Percentiles rank a stretch among this genome's conserved stretches.
phyloP scores from a whole-genome alignment of 2,888 invertebrate species.

The Apantesis nais region DNA sequence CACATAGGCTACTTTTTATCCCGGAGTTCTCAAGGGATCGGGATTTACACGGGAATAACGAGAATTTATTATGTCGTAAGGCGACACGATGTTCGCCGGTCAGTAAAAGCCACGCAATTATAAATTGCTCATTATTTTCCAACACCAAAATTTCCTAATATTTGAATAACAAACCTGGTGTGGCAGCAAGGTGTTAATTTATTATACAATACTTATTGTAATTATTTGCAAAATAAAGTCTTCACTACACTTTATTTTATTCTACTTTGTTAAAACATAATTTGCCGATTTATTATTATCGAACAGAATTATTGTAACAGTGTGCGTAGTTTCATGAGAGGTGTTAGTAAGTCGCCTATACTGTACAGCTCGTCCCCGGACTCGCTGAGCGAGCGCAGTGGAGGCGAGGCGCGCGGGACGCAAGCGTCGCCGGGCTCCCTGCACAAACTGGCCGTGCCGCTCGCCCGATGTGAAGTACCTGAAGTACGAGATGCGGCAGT shows the following conservation, averaged over 20 bases:
- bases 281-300: too few species aligned
- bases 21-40: too few species aligned
- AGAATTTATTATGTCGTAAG: too few species aligned
- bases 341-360: not conserved
- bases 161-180: constrained; percentile 25
- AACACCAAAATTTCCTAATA: constrained; percentile 25
- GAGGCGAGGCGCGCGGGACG: constrained; percentile 89
- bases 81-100: not conserved
- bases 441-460: constrained; percentile 96
- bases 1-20: too few species aligned
- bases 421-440: constrained; percentile 93
- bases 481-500: constrained; percentile 98
- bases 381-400: constrained; percentile 93
- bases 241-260: not conserved
- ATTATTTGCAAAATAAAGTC: not conserved
- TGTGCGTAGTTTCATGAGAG: not conserved
- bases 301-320: not conserved
- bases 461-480: constrained; percentile 95
- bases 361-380: constrained; percentile 93
- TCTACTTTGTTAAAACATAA: not conserved
- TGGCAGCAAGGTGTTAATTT: constrained; percentile 59
- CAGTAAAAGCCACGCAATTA: not conserved
- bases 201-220: constrained; percentile 55
- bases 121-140: constrained; percentile 18
- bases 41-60: too few species aligned